Percentiles rank a stretch among this genome's conserved stretches.
These are phyloP conservation scores for Volucella inflata DNA, from an alignment of 2,888 invertebrate genomes.

Conservation along the genomic window DNA sequence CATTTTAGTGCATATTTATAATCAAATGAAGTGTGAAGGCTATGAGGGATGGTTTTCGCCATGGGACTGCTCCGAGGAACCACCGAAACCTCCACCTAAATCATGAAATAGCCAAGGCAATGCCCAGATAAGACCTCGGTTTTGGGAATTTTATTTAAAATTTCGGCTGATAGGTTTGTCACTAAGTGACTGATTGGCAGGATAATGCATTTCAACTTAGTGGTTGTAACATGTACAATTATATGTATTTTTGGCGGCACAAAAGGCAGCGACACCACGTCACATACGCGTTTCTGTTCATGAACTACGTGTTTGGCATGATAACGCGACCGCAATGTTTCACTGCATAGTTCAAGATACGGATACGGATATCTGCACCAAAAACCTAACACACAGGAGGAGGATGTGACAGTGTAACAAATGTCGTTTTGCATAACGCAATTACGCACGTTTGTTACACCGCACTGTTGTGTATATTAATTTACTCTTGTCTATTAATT, in stretches of 20 bases:
- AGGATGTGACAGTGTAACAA: conserved; percentile 1
- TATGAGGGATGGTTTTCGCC: conserved; percentile 50
- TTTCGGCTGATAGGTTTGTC: conserved; percentile 40
- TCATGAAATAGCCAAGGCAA: conserved; percentile 29
- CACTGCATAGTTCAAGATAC: too few species aligned
- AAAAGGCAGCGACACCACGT: not conserved
- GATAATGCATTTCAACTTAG: conserved; percentile 53
- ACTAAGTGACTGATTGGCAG: conserved; percentile 38
- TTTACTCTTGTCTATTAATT: conserved; percentile 35
- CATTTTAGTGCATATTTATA: conserved; percentile 27
- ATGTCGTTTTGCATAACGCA: conserved; percentile 36
- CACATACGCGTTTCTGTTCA: conserved; percentile 13
- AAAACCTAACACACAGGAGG: not conserved
- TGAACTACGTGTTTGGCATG: conserved; percentile 18
- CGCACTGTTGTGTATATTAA: conserved; percentile 27
- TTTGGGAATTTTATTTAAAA: conserved; percentile 39
- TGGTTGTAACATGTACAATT: conserved; percentile 19
- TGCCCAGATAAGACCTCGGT: conserved; percentile 16
- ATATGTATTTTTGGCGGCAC: too few species aligned
- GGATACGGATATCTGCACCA: too few species aligned
- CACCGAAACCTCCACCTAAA: not conserved
- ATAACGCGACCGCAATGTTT: not conserved
- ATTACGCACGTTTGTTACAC: conserved; percentile 47
- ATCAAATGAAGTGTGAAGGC: conserved; percentile 51
- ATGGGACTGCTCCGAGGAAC: not conserved